A percentile compares a stretch with the other conserved stretches of the same genome.
phyloP scores from a whole-genome alignment of 2,797 vertebrate genomes.

The Danio choprae region DNA sequence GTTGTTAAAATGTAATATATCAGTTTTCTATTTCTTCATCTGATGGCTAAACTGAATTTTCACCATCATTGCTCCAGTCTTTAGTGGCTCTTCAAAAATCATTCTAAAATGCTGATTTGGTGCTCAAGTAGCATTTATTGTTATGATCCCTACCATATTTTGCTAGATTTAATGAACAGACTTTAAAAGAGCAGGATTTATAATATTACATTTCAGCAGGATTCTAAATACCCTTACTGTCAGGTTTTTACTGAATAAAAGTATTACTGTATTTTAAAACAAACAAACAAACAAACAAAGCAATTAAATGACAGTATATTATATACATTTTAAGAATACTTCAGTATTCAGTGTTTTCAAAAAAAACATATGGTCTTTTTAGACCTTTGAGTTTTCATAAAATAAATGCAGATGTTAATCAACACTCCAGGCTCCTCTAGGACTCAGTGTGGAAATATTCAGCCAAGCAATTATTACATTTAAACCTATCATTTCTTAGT shows the following conservation, averaged over 20 bases:
- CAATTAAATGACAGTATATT: background rate
- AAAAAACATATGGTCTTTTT: background rate
- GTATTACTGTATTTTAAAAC: background rate
- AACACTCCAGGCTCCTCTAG: background rate
- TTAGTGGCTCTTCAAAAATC: background rate
- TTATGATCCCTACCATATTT: background rate
- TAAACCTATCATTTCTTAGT: conserved; percentile 6
- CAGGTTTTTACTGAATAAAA: background rate
- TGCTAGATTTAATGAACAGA: background rate
- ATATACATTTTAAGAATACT: background rate
- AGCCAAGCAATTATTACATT: background rate
- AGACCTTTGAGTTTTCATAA: background rate
- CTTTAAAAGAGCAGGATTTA: background rate
- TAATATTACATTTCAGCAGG: background rate
- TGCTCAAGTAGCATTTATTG: background rate
- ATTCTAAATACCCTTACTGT: background rate
- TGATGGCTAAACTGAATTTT: background rate
- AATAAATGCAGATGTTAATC: conserved; percentile 9
- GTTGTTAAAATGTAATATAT: background rate
- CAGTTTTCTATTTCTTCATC: background rate
- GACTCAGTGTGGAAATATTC: conserved; percentile 21
- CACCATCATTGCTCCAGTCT: background rate
- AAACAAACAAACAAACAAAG: too few species aligned
- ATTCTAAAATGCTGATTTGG: background rate
- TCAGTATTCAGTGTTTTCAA: too few species aligned